Base-by-base conservation (phyloP, 2,113 vertebrate species). In the Ammodytes dubius region DNA sequence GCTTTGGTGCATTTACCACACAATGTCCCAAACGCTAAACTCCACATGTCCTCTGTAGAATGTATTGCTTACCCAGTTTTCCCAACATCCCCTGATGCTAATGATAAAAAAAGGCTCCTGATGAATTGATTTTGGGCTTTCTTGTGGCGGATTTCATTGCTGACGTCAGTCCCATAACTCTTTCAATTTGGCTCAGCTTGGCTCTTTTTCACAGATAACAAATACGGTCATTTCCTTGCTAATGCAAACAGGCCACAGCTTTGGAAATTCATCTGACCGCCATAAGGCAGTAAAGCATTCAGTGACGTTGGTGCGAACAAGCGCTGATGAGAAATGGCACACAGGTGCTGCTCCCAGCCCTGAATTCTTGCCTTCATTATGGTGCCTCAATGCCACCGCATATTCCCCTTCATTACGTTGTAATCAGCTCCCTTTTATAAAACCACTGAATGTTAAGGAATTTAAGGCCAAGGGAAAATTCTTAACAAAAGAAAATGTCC, bases 41-140 rank as follows among this genome's bases (percentile, higher is more conserved):
- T 27, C 47, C 79, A 76, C n/a, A n/a, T 75, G 67, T 77, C 65
- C 40, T 45, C 40, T 13, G 65, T 74, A 42, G 72, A 70, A 82
- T 88, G 74, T 67, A 81, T 79, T 68, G 74, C 47, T 66, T 52
- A 68, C 11, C 65, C 64, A 17, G 64, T 71, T 60, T 27, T 81
- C 63, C 79, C 87, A 74, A 49, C 76, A 57, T 77, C 70, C 45
- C 72, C 78, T n/a, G 54, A 84, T 75, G 82, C 82, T 95, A 94
- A 96, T 90, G 82, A 89, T 54, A 49, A 87, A 72, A 83, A 94
- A 95, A 94, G 54, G 81, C 90, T 89, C 57, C 87, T 94, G 95
- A 96, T 95, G 93, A 94, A 96, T 95, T 87, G 88, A 93, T 93
- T 91, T 80, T 93, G 95, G 95, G 72, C 52, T 74, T 79, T 86